phyloP scores from a whole-genome alignment of 2,888 invertebrate genomes.

The Nemoura dubitans region DNA sequence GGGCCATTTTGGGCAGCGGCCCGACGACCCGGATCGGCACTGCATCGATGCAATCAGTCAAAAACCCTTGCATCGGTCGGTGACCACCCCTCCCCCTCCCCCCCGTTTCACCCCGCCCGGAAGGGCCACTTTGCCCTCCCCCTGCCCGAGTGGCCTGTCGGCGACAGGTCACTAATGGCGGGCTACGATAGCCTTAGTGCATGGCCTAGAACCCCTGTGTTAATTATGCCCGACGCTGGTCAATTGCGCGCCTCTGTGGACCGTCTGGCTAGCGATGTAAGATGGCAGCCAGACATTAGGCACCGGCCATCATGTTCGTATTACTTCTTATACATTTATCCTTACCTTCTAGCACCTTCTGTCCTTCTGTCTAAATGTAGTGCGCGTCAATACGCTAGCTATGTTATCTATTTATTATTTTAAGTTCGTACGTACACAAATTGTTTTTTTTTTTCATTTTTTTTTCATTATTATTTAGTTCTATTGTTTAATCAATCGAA shows the following conservation, averaged over 20 bases:
- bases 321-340: not conserved
- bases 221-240: not conserved
- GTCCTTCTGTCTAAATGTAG: not conserved
- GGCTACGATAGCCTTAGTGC: not conserved
- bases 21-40: too few species aligned
- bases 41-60: not conserved
- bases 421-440: slow-evolving; percentile 15
- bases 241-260: not conserved
- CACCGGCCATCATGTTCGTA: not conserved
- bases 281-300: not conserved
- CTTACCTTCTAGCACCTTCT: slow-evolving; percentile 12
- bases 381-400: not conserved
- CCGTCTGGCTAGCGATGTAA: not conserved
- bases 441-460: slow-evolving; percentile 1
- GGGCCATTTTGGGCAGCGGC: too few species aligned
- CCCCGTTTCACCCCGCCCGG: too few species aligned
- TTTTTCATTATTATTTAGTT: slow-evolving; percentile 20
- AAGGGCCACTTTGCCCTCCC: too few species aligned
- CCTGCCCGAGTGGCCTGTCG: not conserved
- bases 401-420: slow-evolving; percentile 17
- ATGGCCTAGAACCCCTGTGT: not conserved
- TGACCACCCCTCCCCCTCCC: not conserved
- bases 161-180: not conserved
- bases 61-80: not conserved
- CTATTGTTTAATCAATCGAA: slow-evolving; percentile 27